These are phyloP conservation scores for Limnephilus marmoratus DNA, from an alignment of 2,888 invertebrate species.

Conservation along the genomic window DNA sequence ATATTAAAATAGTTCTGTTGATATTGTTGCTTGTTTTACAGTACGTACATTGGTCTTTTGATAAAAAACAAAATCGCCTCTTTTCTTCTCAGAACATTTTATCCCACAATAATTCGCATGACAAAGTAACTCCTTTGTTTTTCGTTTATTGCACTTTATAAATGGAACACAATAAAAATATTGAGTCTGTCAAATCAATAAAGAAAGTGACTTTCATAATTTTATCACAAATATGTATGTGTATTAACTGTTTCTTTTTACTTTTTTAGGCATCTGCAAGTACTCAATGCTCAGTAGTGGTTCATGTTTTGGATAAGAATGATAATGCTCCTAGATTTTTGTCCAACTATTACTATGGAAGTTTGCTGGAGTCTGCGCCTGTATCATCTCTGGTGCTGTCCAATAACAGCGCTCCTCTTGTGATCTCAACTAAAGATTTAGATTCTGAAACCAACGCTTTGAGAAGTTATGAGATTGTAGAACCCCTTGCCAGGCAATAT, in stretches of 20 bases:
- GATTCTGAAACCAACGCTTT: conserved; percentile 93
- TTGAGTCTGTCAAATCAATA: too few species aligned
- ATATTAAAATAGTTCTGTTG: not conserved
- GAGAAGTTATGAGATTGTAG: conserved; percentile 90
- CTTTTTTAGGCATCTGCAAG: conserved; percentile 77
- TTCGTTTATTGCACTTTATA: too few species aligned
- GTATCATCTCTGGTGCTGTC: conserved; percentile 85
- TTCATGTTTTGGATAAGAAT: conserved; percentile 93
- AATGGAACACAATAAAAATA: too few species aligned
- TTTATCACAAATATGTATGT: not conserved
- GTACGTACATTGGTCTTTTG: too few species aligned
- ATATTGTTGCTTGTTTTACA: too few species aligned
- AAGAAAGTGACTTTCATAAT: too few species aligned
- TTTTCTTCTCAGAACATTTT: too few species aligned
- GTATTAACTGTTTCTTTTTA: not conserved
- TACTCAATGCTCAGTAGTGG: conserved; percentile 83
- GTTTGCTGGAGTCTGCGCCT: conserved; percentile 85
- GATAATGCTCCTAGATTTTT: conserved; percentile 88
- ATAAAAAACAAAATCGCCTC: too few species aligned
- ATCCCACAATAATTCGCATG: too few species aligned
- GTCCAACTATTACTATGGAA: conserved; percentile 82
- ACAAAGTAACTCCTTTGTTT: too few species aligned
- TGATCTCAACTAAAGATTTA: conserved; percentile 88
- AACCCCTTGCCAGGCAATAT: conserved; percentile 85
- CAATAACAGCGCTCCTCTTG: conserved; percentile 84